A percentile compares a stretch with the other conserved stretches of the same genome.
These are phyloP conservation scores for Adelognathus sp. DNA, from an alignment of 2,888 invertebrate genomes.

Conservation along the genomic window DNA sequence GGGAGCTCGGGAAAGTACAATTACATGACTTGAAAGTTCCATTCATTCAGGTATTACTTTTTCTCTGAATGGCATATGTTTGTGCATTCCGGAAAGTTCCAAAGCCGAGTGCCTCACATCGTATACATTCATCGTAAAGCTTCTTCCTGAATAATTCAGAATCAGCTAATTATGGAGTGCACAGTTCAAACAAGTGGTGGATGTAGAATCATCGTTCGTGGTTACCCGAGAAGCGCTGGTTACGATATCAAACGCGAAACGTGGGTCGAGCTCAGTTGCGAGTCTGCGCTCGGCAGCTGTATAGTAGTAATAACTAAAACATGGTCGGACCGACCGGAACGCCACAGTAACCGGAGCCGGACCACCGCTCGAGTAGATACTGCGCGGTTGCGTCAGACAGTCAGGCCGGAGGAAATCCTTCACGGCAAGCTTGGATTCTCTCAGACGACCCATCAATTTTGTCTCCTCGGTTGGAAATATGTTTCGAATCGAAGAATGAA, in stretches of 20 bases:
- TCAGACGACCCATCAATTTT: background rate
- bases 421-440: background rate
- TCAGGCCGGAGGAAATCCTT: background rate
- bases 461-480: background rate
- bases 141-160: background rate
- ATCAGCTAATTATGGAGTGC: no score
- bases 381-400: background rate
- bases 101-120: background rate
- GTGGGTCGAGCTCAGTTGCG: background rate
- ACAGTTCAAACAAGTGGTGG: background rate
- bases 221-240: background rate
- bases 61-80: no score
- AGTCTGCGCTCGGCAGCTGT: background rate
- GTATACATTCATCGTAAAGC: background rate
- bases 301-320: conserved; percentile 9
- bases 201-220: background rate
- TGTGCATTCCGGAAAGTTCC: background rate
- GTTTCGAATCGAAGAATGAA: background rate
- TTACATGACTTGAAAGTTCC: no score
- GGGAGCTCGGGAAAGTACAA: no score
- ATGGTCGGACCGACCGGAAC: conserved; percentile 5
- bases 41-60: no score
- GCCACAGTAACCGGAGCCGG: background rate
- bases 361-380: background rate
- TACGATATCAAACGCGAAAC: background rate